Percentiles rank a stretch among this genome's conserved stretches.
Evolutionary conservation across 2,113 vertebrate genomes (phyloP).

Genomic region (Semnornis frantzii): DNA sequence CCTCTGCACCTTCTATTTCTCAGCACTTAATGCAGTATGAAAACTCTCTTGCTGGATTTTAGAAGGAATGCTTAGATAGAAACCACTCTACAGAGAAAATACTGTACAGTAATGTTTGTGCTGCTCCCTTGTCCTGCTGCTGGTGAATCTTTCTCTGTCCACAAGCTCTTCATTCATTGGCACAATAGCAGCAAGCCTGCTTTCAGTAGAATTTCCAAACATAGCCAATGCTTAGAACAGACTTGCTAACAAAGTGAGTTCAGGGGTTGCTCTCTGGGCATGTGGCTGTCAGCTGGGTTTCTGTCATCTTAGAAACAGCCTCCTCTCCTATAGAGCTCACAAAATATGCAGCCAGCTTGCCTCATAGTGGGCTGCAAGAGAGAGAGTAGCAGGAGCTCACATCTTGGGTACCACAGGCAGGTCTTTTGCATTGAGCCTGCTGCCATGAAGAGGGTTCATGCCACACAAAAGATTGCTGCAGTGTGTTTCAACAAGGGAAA

Average conservation of each 20-base stretch:
- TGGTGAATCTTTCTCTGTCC: neutral
- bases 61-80: neutral
- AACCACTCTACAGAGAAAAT: neutral
- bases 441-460: neutral
- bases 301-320: neutral
- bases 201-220: neutral
- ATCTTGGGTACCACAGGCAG: neutral
- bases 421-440: neutral
- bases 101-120: neutral
- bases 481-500: neutral
- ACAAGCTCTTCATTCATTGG: neutral
- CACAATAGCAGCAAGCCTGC: neutral
- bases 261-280: neutral
- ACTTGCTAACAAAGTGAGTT: neutral
- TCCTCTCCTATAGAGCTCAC: neutral
- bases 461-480: neutral
- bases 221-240: neutral
- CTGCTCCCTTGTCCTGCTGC: neutral
- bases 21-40: neutral
- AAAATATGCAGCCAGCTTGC: neutral
- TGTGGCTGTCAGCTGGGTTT: neutral
- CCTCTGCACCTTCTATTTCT: neutral
- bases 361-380: neutral
- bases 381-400: neutral
- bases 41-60: neutral